Base-by-base conservation (phyloP, 2,888 invertebrate genomes). In the Lissocephala sabroskyi region DNA sequence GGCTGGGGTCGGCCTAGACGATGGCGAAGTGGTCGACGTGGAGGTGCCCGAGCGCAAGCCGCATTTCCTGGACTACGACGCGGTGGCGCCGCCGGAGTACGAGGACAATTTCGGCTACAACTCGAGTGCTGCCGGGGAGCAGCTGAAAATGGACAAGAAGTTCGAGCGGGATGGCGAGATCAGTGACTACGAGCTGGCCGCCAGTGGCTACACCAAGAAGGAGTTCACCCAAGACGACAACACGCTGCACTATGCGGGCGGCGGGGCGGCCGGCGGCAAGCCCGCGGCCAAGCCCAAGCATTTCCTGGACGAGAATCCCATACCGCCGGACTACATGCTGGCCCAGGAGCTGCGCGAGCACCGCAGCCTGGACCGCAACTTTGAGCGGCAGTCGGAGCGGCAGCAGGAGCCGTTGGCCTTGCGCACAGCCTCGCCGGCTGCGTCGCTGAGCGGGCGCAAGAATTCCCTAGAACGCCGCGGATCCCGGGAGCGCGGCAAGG, bases 41-140 rank as follows among this genome's bases (percentile, higher is more conserved):
- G 79, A 75, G 23, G 82, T 82, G 3, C 62, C 79, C 6, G 81
- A 86, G 40, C 86, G 86, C 62, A 87, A 88, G 63, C 87, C 88
- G 17, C 89, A 89, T 81, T 89, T 89, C 67, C 85, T 89, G 41
- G 89, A 89, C 67, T 89, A 89, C 65, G 89, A 89, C 79, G 88
- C 87, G 49, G 87, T 87, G 43, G 86, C 86, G 41, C 87, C 88
- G 47, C 86, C 88, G 46, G 87, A 86, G 16, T 82, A 83, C 52
- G 79, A 82, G 17, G 82, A 83, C 26, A 62, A 59, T 16, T 65
- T 66, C 43, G 64, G 62, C 45, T 59, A 53, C 33, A 59, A 57
- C 29, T 53, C 59, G 33, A 42, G 58, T 0, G 45, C 57, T 19
- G 56, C 60, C 30, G 84, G 85, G 0, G 84, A 84, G 58, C 76